phyloP scores from a whole-genome alignment of 2,888 invertebrate species.

The Leptinotarsa haldemani region DNA sequence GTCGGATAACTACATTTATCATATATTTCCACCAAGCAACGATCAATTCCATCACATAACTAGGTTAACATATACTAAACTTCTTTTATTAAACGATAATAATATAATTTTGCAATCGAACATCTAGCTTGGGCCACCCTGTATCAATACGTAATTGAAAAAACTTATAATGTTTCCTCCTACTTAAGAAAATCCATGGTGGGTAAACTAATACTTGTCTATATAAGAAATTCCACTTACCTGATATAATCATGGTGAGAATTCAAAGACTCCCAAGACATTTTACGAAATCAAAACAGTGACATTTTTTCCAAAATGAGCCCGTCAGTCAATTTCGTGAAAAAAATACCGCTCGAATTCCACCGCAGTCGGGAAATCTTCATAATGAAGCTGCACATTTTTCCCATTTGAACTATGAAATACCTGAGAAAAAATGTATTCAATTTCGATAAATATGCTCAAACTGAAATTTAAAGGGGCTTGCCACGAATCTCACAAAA shows the following conservation, averaged over 20 bases:
- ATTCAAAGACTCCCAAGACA: slow-evolving; percentile 90
- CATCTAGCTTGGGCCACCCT: neutral
- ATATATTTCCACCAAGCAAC: too few relatives aligned
- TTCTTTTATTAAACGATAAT: too few relatives aligned
- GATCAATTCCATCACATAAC: too few relatives aligned
- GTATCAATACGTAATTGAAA: neutral
- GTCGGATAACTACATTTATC: too few relatives aligned
- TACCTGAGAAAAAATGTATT: neutral
- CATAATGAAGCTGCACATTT: neutral
- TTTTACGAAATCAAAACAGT: slow-evolving; percentile 62
- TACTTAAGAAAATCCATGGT: too few relatives aligned
- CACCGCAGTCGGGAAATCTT: neutral
- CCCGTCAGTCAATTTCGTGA: neutral
- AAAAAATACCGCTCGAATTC: neutral
- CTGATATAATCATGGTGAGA: slow-evolving; percentile 85
- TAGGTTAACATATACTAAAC: too few relatives aligned
- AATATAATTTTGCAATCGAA: too few relatives aligned
- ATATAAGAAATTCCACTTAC: slow-evolving; percentile 64
- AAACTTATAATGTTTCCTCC: too few relatives aligned
- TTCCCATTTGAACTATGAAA: slow-evolving; percentile 6
- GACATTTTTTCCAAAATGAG: slow-evolving; percentile 25
- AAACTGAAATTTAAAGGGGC: neutral
- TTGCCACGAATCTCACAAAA: neutral
- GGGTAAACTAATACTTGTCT: neutral
- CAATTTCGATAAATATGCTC: neutral